These are phyloP conservation scores for Argyrosomus japonicus DNA, from an alignment of 2,113 vertebrate species.

Conservation along the genomic window DNA sequence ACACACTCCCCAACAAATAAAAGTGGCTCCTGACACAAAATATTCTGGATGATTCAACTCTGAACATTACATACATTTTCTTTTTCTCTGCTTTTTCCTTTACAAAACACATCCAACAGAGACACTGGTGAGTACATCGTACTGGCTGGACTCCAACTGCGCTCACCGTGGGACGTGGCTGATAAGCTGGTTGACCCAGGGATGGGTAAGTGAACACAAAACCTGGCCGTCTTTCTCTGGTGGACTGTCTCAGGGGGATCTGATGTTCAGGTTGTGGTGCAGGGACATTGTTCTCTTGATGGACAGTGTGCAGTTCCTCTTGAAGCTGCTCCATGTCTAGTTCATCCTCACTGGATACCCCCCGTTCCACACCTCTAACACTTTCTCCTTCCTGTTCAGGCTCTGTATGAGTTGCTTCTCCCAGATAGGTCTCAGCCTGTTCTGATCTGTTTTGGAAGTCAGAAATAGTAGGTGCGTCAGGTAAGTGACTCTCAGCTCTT, in stretches of 20 bases:
- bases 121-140: background rate
- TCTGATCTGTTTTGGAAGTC: background rate
- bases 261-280: too few species aligned
- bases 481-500: background rate
- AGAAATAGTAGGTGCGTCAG: rapidly evolving
- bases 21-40: background rate
- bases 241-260: background rate
- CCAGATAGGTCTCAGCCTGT: background rate
- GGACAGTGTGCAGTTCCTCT: background rate
- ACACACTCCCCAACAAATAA: background rate
- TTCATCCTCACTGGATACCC: background rate
- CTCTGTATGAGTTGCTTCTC: rapidly evolving
- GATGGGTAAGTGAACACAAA: background rate
- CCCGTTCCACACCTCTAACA: background rate
- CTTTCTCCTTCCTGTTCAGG: background rate
- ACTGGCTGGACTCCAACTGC: background rate
- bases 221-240: background rate
- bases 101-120: too few species aligned
- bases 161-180: background rate
- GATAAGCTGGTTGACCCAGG: background rate
- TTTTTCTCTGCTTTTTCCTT: too few species aligned
- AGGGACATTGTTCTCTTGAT: background rate
- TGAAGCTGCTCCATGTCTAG: background rate
- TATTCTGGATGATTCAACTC: background rate
- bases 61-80: too few species aligned